Conservation (phyloP, 2,797 vertebrate species). For the Halcyon leucocephala region DNA sequence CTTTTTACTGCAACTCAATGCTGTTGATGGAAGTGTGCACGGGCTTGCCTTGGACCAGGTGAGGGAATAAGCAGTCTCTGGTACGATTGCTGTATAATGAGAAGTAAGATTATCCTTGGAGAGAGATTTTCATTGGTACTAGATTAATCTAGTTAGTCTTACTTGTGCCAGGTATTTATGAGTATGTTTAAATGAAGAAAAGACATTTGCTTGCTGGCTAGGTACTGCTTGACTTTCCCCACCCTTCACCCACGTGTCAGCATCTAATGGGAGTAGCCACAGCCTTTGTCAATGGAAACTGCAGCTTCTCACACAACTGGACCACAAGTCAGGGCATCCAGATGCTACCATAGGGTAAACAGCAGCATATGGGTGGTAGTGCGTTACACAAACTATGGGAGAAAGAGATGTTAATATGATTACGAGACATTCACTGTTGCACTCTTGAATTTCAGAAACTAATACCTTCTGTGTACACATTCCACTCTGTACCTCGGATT, state of each 20-base stretch:
- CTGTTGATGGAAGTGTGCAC: not conserved
- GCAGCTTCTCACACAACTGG: not conserved
- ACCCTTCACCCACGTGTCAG: fast-evolving
- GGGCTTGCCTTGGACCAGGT: not conserved
- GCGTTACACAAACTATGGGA: not conserved
- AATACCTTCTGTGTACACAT: fast-evolving
- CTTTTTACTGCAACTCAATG: not conserved
- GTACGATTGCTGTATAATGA: not conserved
- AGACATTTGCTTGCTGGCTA: fast-evolving
- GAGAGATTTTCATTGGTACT: not conserved
- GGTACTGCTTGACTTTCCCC: not conserved
- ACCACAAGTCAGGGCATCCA: not conserved
- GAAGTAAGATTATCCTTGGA: not conserved
- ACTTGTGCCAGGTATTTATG: not conserved
- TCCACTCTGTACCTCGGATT: not conserved
- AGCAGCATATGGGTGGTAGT: not conserved
- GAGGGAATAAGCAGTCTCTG: not conserved
- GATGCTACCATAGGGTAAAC: not conserved
- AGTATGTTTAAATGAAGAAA: not conserved
- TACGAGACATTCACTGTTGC: fast-evolving
- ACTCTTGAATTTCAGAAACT: not conserved
- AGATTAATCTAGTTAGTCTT: not conserved
- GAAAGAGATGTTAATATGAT: not conserved
- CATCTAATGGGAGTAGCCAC: not conserved
- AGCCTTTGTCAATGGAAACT: not conserved